A percentile compares a stretch with the other conserved stretches of the same genome.
Conservation (phyloP, 2,888 invertebrate genomes). For the Tetragnatha montana region DNA sequence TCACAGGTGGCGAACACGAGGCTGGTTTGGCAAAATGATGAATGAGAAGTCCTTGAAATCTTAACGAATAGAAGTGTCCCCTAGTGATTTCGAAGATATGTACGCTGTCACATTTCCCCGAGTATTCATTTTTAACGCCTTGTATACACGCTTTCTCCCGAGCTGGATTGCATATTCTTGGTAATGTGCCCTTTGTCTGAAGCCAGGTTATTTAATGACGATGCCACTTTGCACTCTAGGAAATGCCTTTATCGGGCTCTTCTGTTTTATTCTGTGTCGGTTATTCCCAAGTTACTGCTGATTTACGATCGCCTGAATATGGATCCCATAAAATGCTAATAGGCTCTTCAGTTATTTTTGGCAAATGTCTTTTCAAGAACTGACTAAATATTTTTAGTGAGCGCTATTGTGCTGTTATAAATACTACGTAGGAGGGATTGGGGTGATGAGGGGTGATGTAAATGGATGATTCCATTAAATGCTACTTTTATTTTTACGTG, state of each 20-base stretch:
- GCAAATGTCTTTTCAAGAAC: not conserved
- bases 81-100: not conserved
- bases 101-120: not conserved
- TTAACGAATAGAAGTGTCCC: not conserved
- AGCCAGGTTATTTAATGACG: not conserved
- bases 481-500: too few species aligned
- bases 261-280: slow-evolving; percentile 10
- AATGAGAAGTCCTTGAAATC: not conserved
- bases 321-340: slow-evolving; percentile 9
- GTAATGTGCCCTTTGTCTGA: slow-evolving; percentile 18
- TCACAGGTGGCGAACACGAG: not conserved
- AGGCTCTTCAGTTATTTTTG: not conserved
- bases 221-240: slow-evolving; percentile 8
- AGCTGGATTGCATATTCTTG: slow-evolving; percentile 8
- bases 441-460: too few species aligned
- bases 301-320: slow-evolving; percentile 11
- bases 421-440: too few species aligned
- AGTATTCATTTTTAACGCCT: not conserved
- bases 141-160: not conserved
- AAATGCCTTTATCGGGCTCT: slow-evolving; percentile 22
- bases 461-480: too few species aligned
- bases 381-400: not conserved
- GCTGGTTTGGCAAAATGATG: not conserved
- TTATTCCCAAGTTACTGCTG: slow-evolving; percentile 28
- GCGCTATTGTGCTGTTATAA: too few species aligned